Conservation (phyloP, 1,140 invertebrate genomes). For the Drosophila willistoni region DNA sequence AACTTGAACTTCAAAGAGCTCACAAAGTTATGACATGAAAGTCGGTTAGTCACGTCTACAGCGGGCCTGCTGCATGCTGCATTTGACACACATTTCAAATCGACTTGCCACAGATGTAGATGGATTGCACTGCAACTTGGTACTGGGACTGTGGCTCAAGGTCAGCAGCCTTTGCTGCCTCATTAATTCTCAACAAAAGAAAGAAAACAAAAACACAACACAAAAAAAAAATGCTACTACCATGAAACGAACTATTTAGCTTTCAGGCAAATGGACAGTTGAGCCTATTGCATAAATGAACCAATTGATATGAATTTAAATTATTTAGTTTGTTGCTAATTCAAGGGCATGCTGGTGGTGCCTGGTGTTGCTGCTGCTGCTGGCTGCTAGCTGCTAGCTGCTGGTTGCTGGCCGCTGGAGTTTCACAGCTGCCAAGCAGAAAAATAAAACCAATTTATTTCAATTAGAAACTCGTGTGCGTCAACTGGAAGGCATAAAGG, state of each 20-base stretch:
- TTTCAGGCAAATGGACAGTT: conserved; percentile 4
- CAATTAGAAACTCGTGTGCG: conserved; percentile 73
- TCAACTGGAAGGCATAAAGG: conserved; percentile 14
- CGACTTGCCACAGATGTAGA: conserved; percentile 41
- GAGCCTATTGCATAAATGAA: conserved; percentile 50
- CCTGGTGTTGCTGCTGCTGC: conserved; percentile 17
- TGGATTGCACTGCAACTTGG: conserved; percentile 19
- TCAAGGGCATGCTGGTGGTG: conserved; percentile 66
- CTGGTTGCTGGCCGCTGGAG: conserved; percentile 21
- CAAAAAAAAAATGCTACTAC: conserved; percentile 7
- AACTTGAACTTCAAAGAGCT: conserved; percentile 77
- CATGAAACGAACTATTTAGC: conserved; percentile 36
- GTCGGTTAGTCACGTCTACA: conserved; percentile 78
- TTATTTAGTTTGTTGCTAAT: conserved; percentile 62
- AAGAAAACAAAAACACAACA: neutral
- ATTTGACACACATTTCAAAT: conserved; percentile 79
- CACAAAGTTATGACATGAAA: conserved; percentile 79
- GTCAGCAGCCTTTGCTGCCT: conserved; percentile 49
- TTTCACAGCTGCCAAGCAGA: conserved; percentile 22
- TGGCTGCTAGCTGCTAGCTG: no score
- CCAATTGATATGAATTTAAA: conserved; percentile 70
- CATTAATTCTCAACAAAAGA: conserved; percentile 46
- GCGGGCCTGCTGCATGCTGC: conserved; percentile 60
- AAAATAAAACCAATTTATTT: conserved; percentile 67
- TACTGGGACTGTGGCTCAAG: conserved; percentile 50